These are phyloP conservation scores for Panthera leo DNA, from an alignment of 2,113 vertebrate genomes.

Conservation along the genomic window DNA sequence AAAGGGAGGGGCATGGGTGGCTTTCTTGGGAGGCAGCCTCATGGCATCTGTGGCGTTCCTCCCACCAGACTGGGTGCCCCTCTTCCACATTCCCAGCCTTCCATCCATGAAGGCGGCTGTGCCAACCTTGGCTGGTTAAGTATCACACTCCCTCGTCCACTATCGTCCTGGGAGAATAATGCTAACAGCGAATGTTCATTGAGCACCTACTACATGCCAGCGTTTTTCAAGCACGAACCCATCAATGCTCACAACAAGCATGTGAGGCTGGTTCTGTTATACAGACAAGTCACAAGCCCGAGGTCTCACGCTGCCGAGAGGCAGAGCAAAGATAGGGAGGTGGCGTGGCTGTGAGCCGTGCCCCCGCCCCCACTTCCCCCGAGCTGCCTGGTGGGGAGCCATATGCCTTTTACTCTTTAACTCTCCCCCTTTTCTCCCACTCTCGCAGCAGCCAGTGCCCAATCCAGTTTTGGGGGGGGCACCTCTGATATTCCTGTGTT, in stretches of 20 bases:
- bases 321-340: background rate
- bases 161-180: background rate
- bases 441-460: background rate
- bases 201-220: background rate
- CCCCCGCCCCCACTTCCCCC: fast-evolving
- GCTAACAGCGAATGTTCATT: background rate
- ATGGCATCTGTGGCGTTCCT: background rate
- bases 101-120: background rate
- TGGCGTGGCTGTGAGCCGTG: fast-evolving
- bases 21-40: background rate
- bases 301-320: background rate
- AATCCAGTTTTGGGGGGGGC: background rate
- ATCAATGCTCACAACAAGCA: background rate
- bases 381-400: background rate
- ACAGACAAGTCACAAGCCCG: background rate
- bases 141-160: background rate
- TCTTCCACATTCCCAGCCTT: background rate
- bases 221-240: no score
- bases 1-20: background rate
- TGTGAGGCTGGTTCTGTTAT: background rate
- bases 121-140: background rate
- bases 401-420: no score
- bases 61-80: background rate
- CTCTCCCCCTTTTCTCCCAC: background rate
- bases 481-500: background rate